Conservation (phyloP, 2,888 invertebrate genomes). For the Gnatocerus cornutus region DNA sequence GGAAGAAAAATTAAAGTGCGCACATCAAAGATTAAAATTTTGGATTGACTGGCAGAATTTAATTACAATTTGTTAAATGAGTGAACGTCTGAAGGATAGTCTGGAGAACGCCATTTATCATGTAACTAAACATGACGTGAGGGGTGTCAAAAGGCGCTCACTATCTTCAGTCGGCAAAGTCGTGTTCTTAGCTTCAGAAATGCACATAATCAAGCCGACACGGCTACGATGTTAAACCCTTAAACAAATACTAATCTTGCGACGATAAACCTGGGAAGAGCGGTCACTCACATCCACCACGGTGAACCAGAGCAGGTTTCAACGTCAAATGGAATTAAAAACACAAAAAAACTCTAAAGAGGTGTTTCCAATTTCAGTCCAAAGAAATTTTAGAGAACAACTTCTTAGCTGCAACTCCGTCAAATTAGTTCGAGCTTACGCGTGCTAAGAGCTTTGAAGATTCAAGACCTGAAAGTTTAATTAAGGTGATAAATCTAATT, state of each 20-base stretch:
- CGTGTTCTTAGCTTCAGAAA: constrained; percentile 48
- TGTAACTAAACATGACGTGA: constrained; percentile 64
- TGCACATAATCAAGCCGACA: constrained; percentile 51
- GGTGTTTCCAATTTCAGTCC: constrained; percentile 20
- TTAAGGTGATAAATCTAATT: constrained; percentile 43
- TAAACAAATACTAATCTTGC: constrained; percentile 51
- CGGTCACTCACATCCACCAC: constrained; percentile 44
- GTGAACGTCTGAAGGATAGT: constrained; percentile 58
- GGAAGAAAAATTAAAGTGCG: no score
- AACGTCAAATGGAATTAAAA: constrained; percentile 41
- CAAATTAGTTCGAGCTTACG: constrained; percentile 8
- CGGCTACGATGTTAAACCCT: constrained; percentile 52
- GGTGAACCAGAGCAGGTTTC: constrained; percentile 28
- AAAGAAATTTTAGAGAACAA: neutral
- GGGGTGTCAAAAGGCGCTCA: constrained; percentile 64
- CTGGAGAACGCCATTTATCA: constrained; percentile 65
- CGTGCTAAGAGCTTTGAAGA: no score
- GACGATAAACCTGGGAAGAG: constrained; percentile 42
- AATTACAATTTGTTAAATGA: constrained; percentile 63
- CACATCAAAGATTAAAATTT: constrained; percentile 30
- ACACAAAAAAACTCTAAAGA: constrained; percentile 19
- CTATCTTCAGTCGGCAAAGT: constrained; percentile 49
- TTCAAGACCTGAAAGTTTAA: constrained; percentile 12
- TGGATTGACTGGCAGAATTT: constrained; percentile 65
- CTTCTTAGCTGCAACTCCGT: no score